A percentile compares a stretch with the other conserved stretches of the same genome.
phyloP scores from a whole-genome alignment of 2,113 vertebrate genomes.

The Pollachius pollachius region DNA sequence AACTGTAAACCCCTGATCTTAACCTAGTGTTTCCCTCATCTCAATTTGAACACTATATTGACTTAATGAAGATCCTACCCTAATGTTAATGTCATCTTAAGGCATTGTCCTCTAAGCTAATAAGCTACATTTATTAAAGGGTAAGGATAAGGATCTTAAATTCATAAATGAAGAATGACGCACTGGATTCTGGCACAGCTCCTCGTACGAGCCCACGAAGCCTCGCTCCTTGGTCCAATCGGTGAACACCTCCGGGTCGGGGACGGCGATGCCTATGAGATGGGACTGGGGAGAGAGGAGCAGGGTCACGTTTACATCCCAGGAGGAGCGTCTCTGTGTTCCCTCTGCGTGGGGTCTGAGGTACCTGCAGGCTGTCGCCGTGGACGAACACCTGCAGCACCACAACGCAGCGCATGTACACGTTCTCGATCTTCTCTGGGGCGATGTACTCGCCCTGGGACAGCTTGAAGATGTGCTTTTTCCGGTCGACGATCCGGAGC shows the following conservation, averaged over 20 bases:
- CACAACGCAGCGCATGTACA: constrained; percentile 69
- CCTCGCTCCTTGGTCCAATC: constrained; percentile 70
- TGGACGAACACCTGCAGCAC: constrained; percentile 79
- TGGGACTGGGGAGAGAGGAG: constrained; percentile 56
- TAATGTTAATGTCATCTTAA: not conserved
- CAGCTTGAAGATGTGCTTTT: constrained; percentile 81
- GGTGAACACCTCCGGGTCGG: constrained; percentile 74
- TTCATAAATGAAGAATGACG: constrained; percentile 4
- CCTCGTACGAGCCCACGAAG: constrained; percentile 67
- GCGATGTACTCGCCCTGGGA: constrained; percentile 79
- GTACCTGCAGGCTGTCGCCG: constrained; percentile 78
- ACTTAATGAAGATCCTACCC: not conserved
- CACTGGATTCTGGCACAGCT: constrained; percentile 78
- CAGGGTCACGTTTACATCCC: not conserved
- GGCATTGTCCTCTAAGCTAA: not conserved
- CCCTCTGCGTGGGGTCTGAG: not conserved
- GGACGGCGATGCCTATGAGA: constrained; percentile 73
- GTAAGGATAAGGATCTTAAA: no score
- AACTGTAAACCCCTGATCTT: no score
- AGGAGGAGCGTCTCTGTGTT: not conserved
- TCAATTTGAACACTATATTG: not conserved
- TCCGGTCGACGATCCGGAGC: constrained; percentile 75
- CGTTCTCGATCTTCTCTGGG: constrained; percentile 79
- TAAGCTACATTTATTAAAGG: no score
- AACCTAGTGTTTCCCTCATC: no score